Base-by-base conservation (phyloP, 2,113 vertebrate genomes). In the Muntiacus muntjak region DNA sequence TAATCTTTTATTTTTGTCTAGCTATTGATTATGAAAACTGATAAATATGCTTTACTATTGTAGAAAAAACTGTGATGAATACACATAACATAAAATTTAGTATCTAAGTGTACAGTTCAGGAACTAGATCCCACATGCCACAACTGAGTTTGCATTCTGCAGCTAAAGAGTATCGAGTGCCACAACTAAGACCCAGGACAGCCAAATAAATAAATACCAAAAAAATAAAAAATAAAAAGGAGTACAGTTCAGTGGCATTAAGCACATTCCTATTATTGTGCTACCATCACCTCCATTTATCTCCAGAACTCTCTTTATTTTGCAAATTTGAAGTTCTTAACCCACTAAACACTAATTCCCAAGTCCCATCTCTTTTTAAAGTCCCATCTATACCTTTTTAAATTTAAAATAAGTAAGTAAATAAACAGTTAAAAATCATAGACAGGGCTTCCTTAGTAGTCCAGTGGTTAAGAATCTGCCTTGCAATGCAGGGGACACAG, bases 251-350 rank as follows among this genome's bases (percentile, higher is more conserved):
- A 13, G 54, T 6, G 45, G 43, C 4, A 28, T 47, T 40, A 17
- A 45, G 19, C 6, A 17, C 52, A n/a, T 17, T 23, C 36, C 21
- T 5, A 0, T n/a, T 50, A 21, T 0, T 52, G 40, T 6, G 7
- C 43, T 3, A 3, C 7, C 17, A 9, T 47, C 17, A 3, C 19
- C 13, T 28, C 40, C 57, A 17, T 28, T 45, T 23, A 17, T 45
- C 86, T 64, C 82, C 5, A 62, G 85, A 74, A 47, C 16, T 33
- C 67, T 45, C 76, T 81, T 57, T 14, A 0, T 36, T 28, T 40
- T 82, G 83, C 36, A 84, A 5, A 71, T 36, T 60, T 54, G 71
- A 81, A 58, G 30, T 13, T 43, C 67, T n/a, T 67, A 16, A 28
- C 30, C 58, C 40, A n/a, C 21, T n/a, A 40, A 85, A 89, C 43